These are phyloP conservation scores for Hirtodrosophila histrioides DNA, from an alignment of 2,888 invertebrate genomes.

Conservation along the genomic window DNA sequence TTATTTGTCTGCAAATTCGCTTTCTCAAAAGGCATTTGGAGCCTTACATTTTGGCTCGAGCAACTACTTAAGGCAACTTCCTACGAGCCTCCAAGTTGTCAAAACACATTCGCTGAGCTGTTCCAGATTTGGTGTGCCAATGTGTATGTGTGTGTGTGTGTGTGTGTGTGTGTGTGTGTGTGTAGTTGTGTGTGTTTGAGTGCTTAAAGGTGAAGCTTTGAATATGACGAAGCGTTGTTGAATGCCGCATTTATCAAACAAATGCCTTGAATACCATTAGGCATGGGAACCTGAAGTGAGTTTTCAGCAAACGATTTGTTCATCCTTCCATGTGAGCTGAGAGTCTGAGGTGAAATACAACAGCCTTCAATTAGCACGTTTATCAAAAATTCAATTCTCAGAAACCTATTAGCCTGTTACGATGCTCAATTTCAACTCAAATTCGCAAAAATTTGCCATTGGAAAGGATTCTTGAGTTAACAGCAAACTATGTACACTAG, in stretches of 20 bases:
- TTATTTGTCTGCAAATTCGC: conserved; percentile 82
- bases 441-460: too few species aligned
- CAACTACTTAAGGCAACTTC: conserved; percentile 70
- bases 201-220: conserved; percentile 41
- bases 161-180: conserved; percentile 15
- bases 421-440: neutral
- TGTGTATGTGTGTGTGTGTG: neutral
- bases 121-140: conserved; percentile 51
- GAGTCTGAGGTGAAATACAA: neutral
- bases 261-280: conserved; percentile 38
- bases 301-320: conserved; percentile 7
- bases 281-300: conserved; percentile 18
- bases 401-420: neutral
- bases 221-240: conserved; percentile 62
- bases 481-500: neutral
- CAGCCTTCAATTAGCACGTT: conserved; percentile 2
- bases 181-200: neutral
- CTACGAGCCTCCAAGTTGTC: conserved; percentile 50
- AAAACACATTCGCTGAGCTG: conserved; percentile 55
- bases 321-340: neutral
- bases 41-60: conserved; percentile 60
- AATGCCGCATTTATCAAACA: conserved; percentile 59
- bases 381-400: neutral
- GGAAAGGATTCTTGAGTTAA: too few species aligned
- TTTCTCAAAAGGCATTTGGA: conserved; percentile 76